phyloP scores from a whole-genome alignment of 2,113 vertebrate species.

The Arvicanthis niloticus region DNA sequence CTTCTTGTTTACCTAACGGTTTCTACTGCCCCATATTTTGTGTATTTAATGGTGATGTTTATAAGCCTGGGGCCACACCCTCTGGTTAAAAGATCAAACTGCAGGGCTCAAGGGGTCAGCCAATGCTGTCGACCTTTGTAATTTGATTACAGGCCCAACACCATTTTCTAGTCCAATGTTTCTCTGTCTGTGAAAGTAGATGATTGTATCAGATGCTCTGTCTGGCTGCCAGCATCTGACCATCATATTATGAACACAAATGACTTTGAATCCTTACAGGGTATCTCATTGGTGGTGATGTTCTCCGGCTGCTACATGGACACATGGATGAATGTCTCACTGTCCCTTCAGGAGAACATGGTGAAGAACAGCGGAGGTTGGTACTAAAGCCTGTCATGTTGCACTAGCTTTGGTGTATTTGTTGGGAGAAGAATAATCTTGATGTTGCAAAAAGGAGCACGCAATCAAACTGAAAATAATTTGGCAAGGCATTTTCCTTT shows the following conservation, averaged over 20 bases:
- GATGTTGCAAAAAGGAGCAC: neutral
- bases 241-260: neutral
- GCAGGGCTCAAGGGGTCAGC: too few relatives aligned
- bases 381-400: neutral
- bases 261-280: constrained; percentile 85
- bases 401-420: neutral
- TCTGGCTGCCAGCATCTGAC: rapidly evolving
- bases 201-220: too few relatives aligned
- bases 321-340: constrained; percentile 99
- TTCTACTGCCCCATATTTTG: neutral
- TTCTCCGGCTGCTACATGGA: constrained; percentile 95
- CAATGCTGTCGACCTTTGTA: neutral
- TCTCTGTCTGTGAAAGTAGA: neutral
- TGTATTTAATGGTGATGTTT: neutral
- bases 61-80: neutral
- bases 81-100: neutral
- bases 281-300: constrained; percentile 96
- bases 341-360: constrained; percentile 95
- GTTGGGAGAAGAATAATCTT: neutral
- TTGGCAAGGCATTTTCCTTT: neutral
- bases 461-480: neutral
- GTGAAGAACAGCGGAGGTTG: constrained; percentile 96
- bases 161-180: neutral
- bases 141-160: neutral
- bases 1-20: neutral